Base-by-base conservation (phyloP, 2,113 vertebrate species). In the Casuarius casuarius region DNA sequence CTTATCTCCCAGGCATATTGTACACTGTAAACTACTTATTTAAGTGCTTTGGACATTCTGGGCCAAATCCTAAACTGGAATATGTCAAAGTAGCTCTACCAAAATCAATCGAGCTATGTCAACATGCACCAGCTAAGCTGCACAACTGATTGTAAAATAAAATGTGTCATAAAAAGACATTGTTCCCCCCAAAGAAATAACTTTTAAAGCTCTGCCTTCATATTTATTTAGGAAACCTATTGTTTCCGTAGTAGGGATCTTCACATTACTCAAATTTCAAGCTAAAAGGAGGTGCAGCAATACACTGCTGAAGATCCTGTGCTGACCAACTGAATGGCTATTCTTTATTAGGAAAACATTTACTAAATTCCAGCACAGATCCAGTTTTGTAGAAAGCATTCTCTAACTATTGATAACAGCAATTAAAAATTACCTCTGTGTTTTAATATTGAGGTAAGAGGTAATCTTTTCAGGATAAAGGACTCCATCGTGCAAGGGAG, bases 121-220 rank as follows among this genome's bases (percentile, higher is more conserved):
- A 87, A 62, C 62, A 70, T 0, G 1, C 66, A 87, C 35, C 33
- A 78, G 16, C 67, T 94, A 85, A 65, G 26, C 21, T 91, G 59
- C 86, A 76, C 35, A 66, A 87, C 13, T 54, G 46, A 84, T 68
- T 38, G 73, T 31, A 87, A 94, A 94, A 91, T 33, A 80, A 95
- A 96, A 74, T 84, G 75, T 89, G 49, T 63, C 89, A 79, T 70
- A 59, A 81, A 92, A 78, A 7, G 42, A 61, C 68, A 20, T 44
- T 59, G 12, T 11, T 84, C 31, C n/a, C 82, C 71, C 33, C 44
- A 82, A 87, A 89, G 4, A 82, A 82, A 95, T 84, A 35, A 63
- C 44, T 81, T 95, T 72, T 75, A 74, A 84, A 86, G 52, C 8
- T 92, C 58, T 91, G 62, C 12, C n/a, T 81, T 89, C 38, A 12